Conservation (phyloP, 1,140 invertebrate species). For the Chironomus striatipennis region DNA sequence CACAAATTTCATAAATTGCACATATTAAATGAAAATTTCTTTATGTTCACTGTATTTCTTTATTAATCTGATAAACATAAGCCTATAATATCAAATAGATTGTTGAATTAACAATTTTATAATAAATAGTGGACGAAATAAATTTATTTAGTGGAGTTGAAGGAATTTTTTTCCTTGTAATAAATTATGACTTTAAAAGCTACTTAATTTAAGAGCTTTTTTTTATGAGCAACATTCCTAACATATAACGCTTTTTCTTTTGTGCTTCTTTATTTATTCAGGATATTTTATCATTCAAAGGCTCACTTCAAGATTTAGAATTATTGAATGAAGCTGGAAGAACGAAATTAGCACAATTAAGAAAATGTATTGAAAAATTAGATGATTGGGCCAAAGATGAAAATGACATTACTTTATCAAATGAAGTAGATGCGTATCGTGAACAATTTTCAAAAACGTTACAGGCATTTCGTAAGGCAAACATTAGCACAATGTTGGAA, state of each 20-base stretch:
- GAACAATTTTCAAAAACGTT: slow-evolving; percentile 60
- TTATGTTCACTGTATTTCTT: no score
- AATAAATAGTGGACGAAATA: no score
- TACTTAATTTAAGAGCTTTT: no score
- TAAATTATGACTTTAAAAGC: no score
- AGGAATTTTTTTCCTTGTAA: no score
- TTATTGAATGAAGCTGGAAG: slow-evolving; percentile 63
- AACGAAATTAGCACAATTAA: slow-evolving; percentile 51
- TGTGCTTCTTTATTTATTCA: slow-evolving; percentile 36
- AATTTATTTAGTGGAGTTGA: no score
- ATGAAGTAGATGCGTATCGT: slow-evolving; percentile 56
- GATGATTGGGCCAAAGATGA: slow-evolving; percentile 55
- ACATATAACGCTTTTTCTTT: neutral
- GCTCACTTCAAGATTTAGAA: slow-evolving; percentile 57
- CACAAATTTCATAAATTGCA: no score
- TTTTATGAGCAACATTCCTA: neutral
- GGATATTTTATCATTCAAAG: slow-evolving; percentile 59
- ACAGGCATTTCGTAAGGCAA: slow-evolving; percentile 68
- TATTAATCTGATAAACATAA: no score
- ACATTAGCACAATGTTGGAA: slow-evolving; percentile 59
- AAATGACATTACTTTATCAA: slow-evolving; percentile 49
- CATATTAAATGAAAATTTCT: no score
- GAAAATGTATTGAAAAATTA: slow-evolving; percentile 58
- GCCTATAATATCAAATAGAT: no score
- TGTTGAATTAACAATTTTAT: no score